phyloP scores from a whole-genome alignment of 2,888 invertebrate species.

The Acanthopleura granulata region DNA sequence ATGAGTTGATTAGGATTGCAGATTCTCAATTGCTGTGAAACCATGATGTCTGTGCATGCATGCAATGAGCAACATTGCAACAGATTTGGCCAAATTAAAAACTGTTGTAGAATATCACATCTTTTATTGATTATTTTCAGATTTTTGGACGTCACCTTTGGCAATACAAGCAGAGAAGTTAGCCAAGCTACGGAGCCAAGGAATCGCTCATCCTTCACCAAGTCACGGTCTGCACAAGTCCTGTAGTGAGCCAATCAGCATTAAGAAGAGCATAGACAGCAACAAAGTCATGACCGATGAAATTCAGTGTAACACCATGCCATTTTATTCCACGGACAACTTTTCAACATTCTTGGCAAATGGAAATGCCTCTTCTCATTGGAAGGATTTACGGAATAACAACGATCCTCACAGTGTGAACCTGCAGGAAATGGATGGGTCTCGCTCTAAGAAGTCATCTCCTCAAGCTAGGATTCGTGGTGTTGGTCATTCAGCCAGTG shows the following conservation, averaged over 20 bases:
- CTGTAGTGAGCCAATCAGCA: constrained; percentile 59
- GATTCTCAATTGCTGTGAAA: too few relatives aligned
- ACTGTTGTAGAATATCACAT: not conserved
- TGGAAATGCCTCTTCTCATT: not conserved
- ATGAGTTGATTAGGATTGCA: too few relatives aligned
- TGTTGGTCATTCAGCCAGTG: not conserved
- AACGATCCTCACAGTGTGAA: not conserved
- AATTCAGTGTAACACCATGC: not conserved
- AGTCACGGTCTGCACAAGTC: constrained; percentile 51
- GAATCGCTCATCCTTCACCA: not conserved
- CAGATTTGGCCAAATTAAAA: too few relatives aligned
- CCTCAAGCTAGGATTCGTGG: not conserved
- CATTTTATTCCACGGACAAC: constrained; percentile 10
- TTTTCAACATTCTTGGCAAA: not conserved
- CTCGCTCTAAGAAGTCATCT: not conserved
- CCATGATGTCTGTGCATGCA: too few relatives aligned
- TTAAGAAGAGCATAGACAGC: constrained; percentile 28
- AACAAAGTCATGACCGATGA: not conserved
- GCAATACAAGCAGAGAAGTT: not conserved
- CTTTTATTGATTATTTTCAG: constrained; percentile 47
- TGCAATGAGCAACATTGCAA: too few relatives aligned
- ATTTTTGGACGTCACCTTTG: constrained; percentile 63
- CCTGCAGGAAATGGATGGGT: not conserved
- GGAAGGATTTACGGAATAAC: not conserved
- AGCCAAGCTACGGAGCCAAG: constrained; percentile 4